Conservation (phyloP, 2,113 vertebrate genomes). For the Tenrec ecaudatus region DNA sequence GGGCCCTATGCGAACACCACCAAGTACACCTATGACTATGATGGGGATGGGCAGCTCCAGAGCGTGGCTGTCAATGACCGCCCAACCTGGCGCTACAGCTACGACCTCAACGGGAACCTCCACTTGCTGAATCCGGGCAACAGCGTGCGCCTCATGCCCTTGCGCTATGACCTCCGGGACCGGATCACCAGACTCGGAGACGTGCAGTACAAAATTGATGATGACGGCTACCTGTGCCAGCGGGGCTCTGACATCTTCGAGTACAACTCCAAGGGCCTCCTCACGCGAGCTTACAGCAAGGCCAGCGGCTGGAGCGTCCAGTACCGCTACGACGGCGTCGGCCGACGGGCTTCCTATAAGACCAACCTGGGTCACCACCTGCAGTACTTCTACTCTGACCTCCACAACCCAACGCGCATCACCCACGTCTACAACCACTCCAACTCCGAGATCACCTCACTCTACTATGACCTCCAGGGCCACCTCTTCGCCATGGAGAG, state of each 20-base stretch:
- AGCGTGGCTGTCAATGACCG: constrained; percentile 98
- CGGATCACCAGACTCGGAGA: constrained; percentile 97
- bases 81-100: constrained; percentile 99
- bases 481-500: constrained; percentile 99
- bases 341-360: constrained; percentile 96
- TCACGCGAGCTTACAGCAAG: constrained; percentile 96
- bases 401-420: constrained; percentile 95
- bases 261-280: constrained; percentile 98
- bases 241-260: constrained; percentile 95
- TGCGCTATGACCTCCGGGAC: constrained; percentile 97
- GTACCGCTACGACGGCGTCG: constrained; percentile 96
- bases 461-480: constrained; percentile 99
- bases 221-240: constrained; percentile 96
- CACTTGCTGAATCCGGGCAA: constrained; percentile 97
- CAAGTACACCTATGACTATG: constrained; percentile 98
- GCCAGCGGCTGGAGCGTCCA: constrained; percentile 95
- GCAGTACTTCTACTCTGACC: constrained; percentile 98
- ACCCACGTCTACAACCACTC: constrained; percentile 99
- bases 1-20: constrained; percentile 99
- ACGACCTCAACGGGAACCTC: constrained; percentile 98
- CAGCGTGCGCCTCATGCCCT: constrained; percentile 94
- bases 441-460: constrained; percentile 97
- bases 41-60: constrained; percentile 97
- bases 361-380: constrained; percentile 98
- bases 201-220: constrained; percentile 96